These are phyloP conservation scores for Lamellibrachia satsuma DNA, from an alignment of 2,888 invertebrate genomes.

Conservation along the genomic window DNA sequence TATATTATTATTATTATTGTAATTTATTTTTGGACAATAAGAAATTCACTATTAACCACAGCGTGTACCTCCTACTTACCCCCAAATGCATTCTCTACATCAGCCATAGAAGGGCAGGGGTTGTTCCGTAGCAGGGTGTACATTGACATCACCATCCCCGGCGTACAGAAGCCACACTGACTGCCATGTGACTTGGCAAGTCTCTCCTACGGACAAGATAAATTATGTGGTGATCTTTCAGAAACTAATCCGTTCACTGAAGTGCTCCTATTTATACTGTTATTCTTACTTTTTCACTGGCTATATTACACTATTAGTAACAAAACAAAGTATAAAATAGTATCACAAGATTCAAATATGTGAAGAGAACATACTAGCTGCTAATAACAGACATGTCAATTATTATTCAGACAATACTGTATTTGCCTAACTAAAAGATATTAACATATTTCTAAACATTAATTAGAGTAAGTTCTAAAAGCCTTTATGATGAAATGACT, in stretches of 20 bases:
- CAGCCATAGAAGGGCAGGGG: conserved; percentile 76
- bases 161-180: conserved; percentile 95
- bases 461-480: not conserved
- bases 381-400: no score
- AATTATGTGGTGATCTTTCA: not conserved
- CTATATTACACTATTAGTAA: not conserved
- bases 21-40: not conserved
- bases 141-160: conserved; percentile 98
- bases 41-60: not conserved
- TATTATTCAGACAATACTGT: no score
- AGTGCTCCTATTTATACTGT: not conserved
- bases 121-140: conserved; percentile 83
- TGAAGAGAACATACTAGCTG: no score
- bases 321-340: no score
- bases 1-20: no score
- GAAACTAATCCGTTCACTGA: not conserved
- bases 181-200: conserved; percentile 91
- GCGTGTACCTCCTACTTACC: conserved; percentile 39
- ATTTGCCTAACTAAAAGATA: no score
- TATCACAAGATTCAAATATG: no score
- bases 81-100: conserved; percentile 72
- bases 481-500: not conserved
- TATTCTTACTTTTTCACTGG: not conserved
- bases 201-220: conserved; percentile 61
- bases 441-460: not conserved